Conservation (phyloP, 2,888 invertebrate species). For the Dermolepida albohirtum region DNA sequence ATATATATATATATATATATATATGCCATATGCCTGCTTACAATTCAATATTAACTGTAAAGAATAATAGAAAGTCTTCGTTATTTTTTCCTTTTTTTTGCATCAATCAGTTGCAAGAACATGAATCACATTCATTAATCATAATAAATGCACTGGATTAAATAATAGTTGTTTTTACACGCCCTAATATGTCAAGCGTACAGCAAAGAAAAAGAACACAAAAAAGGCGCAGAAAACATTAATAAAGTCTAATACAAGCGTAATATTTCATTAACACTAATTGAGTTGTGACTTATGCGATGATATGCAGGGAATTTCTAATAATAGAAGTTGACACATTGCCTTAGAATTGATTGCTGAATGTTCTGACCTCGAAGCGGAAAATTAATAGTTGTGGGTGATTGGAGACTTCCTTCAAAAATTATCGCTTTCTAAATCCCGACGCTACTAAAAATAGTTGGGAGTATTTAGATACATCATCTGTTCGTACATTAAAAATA, state of each 20-base stretch:
- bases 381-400: constrained; percentile 4
- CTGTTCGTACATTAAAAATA: no score
- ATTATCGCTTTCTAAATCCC: constrained; percentile 1
- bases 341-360: constrained; percentile 4
- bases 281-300: constrained; percentile 13
- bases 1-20: no score
- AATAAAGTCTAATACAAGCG: background rate
- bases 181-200: background rate
- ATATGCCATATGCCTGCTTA: no score
- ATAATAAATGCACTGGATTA: background rate
- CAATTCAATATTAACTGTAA: no score
- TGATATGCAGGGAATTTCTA: constrained; percentile 9
- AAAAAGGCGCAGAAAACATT: background rate
- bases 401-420: constrained; percentile 1
- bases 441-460: no score
- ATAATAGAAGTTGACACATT: constrained; percentile 14
- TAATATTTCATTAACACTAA: constrained; percentile 18
- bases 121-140: constrained; percentile 8
- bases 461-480: no score
- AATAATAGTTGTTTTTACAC: constrained; percentile 4
- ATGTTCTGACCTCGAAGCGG: background rate
- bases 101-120: background rate
- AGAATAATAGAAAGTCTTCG: no score
- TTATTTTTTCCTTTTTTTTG: background rate
- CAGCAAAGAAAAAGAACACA: background rate